These are phyloP conservation scores for Aplodontia rufa DNA, from an alignment of 2,113 vertebrate genomes.

Conservation along the genomic window DNA sequence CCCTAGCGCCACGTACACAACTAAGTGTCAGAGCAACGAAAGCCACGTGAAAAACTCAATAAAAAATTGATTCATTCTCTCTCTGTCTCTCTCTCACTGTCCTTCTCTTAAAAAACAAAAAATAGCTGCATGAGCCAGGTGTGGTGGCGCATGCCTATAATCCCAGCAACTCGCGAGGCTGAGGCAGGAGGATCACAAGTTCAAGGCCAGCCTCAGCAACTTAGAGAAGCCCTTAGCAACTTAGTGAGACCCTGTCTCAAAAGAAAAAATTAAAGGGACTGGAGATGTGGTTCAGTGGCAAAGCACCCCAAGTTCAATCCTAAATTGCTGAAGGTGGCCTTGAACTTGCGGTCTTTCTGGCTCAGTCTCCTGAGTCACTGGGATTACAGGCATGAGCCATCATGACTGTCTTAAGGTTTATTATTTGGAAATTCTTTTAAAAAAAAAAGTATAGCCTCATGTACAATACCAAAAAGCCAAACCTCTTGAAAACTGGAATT, in stretches of 20 bases:
- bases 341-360: too few relatives aligned
- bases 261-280: background rate
- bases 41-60: too few relatives aligned
- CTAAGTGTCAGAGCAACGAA: too few relatives aligned
- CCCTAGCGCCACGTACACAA: too few relatives aligned
- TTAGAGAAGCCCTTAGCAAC: background rate
- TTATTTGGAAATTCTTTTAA: too few relatives aligned
- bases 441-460: background rate
- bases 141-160: background rate
- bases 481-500: background rate
- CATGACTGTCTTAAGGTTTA: too few relatives aligned
- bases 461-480: background rate
- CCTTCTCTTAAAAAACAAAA: too few relatives aligned
- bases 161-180: background rate
- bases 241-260: background rate
- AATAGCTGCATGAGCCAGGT: background rate
- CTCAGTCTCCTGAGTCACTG: too few relatives aligned
- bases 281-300: background rate
- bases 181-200: background rate
- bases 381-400: too few relatives aligned
- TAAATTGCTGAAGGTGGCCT: too few relatives aligned
- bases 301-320: background rate
- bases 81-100: too few relatives aligned
- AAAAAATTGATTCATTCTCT: too few relatives aligned
- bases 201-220: background rate